Percentiles rank a stretch among this genome's conserved stretches.
Evolutionary conservation across 2,113 vertebrate species (phyloP).

Genomic region (Euleptes europaea): DNA sequence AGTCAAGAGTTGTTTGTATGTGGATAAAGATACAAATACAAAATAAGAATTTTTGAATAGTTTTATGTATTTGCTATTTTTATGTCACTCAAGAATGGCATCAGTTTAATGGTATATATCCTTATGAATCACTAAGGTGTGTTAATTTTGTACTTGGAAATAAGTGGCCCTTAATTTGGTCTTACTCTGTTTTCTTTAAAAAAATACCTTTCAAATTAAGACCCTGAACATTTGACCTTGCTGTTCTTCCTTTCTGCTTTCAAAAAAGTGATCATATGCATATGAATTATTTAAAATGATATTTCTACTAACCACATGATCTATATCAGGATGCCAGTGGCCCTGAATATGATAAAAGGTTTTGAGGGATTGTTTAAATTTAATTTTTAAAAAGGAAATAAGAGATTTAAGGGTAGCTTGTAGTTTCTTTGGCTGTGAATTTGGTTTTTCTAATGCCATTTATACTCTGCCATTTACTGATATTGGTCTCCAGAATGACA

Average conservation of each 20-base stretch:
- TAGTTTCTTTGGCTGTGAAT: neutral
- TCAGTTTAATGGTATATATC: neutral
- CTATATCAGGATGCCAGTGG: too few relatives aligned
- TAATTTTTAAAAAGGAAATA: neutral
- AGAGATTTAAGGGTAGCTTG: neutral
- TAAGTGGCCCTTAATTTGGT: neutral
- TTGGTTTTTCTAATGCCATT: neutral
- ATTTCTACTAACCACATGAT: neutral
- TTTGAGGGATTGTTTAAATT: neutral
- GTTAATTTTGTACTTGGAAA: neutral
- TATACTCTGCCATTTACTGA: too few relatives aligned
- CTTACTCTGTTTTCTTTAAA: neutral
- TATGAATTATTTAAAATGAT: neutral
- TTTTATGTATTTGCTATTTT: neutral
- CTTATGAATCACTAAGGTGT: neutral
- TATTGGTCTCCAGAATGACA: too few relatives aligned
- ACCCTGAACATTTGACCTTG: neutral
- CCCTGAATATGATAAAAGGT: neutral
- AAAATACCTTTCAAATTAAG: neutral
- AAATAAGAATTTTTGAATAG: neutral
- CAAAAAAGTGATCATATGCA: neutral
- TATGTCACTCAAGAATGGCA: neutral
- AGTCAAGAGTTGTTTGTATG: neutral
- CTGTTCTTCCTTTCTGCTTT: too few relatives aligned
- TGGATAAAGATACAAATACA: neutral